Conservation (phyloP, 2,113 vertebrate genomes). For the Syngnathus scovelli region DNA sequence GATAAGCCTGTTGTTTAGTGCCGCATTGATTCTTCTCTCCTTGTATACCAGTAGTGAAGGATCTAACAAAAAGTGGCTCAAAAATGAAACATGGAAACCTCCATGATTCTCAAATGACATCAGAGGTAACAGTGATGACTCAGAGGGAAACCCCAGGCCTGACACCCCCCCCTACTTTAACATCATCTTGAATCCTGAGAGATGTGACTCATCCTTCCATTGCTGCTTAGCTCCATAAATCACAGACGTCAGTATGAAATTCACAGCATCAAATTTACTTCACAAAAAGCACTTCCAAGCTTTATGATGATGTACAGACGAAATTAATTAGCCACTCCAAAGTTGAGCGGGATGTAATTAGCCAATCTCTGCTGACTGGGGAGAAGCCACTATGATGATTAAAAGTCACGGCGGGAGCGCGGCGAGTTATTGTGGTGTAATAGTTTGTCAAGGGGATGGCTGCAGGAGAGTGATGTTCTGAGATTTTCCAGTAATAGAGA, state of each 20-base stretch:
- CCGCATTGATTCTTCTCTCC: constrained; percentile 2
- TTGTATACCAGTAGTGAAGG: not conserved
- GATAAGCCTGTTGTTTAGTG: constrained; percentile 29
- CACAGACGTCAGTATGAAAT: constrained; percentile 1
- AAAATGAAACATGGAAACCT: not conserved
- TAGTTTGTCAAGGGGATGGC: constrained; percentile 28
- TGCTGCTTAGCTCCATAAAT: constrained; percentile 2
- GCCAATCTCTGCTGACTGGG: constrained; percentile 20
- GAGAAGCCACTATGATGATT: constrained; percentile 21
- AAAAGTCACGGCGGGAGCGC: constrained; percentile 9
- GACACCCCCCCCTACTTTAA: constrained; percentile 4
- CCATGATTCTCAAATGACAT: constrained; percentile 19
- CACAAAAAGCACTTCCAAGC: constrained; percentile 5
- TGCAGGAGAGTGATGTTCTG: not conserved
- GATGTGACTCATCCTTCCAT: constrained; percentile 40
- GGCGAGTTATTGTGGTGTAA: constrained; percentile 12
- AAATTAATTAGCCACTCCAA: constrained; percentile 47
- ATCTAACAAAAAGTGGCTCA: not conserved
- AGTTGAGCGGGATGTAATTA: constrained; percentile 24
- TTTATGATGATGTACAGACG: constrained; percentile 8
- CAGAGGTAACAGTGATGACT: constrained; percentile 48
- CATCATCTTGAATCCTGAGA: constrained; percentile 33
- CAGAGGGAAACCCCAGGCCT: constrained; percentile 45
- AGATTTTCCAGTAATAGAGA: not conserved
- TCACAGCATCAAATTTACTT: constrained; percentile 4